Base-by-base conservation (phyloP, 2,113 vertebrate genomes). In the Oophaga pumilio region DNA sequence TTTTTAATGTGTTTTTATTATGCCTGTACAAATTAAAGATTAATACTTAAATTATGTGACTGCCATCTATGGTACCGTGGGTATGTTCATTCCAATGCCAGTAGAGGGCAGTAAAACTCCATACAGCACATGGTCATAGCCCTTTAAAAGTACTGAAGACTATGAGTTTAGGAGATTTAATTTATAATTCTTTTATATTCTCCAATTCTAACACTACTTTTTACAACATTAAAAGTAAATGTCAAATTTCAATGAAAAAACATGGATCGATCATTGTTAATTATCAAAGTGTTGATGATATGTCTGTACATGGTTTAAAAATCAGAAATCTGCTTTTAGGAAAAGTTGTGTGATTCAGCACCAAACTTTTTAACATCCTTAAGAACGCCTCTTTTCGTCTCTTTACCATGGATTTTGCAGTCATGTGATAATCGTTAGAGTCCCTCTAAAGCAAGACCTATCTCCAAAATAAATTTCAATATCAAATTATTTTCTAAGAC, bases 81-180 rank as follows among this genome's bases (percentile, higher is more conserved):
- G 10, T 26, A 8, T 28, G 33, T 17, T 33, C n/a, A 69, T 24
- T 6, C 24, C 22, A 53, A 5, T 4, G 17, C 62, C 85, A 80
- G 50, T 20, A 87, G 76, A 87, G 60, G 85, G 76, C 85, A 80
- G 85, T 60, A 86, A 20, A 69, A n/a, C 76, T 69, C 77, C 15
- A 86, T 2, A 22, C 9, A 77, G 20, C 7, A 74, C 52, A 28
- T 18, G 17, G 15, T 4, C 8, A 18, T 8, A 74, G 17, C 8
- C 15, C 28, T 43, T 4, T 24, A 66, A 10, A 12, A 8, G 64
- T 10, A 66, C n/a, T 12, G 26, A 28, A 69, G 14, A 26, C 9
- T 66, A n/a, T 24, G 1, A 66, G 10, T 66, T 12, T 4, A 10
- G 64, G 11, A 66, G 62, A n/a, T 24, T n/a, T 22, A 6, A 26